phyloP scores from a whole-genome alignment of 2,888 invertebrate genomes.

The Clostera curtula region DNA sequence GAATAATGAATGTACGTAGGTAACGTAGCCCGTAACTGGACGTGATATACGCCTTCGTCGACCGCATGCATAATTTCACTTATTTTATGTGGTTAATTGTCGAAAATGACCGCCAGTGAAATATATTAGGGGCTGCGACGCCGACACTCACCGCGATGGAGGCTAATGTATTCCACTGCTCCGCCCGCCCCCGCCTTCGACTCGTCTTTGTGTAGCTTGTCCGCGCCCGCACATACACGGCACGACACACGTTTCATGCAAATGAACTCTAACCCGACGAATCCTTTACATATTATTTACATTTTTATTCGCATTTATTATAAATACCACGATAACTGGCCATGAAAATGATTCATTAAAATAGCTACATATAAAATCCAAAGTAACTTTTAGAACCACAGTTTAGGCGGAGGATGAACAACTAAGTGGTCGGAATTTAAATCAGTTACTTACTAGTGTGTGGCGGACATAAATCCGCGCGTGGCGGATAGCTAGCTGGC shows the following conservation, averaged over 20 bases:
- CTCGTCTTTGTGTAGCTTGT: conserved; percentile 40
- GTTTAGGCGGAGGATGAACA: too few species aligned
- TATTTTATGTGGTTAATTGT: conserved; percentile 76
- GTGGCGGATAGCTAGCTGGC: conserved; percentile 25
- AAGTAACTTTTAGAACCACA: too few species aligned
- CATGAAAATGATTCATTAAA: too few species aligned
- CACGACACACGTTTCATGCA: conserved; percentile 24
- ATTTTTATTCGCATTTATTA: neutral
- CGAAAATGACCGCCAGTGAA: conserved; percentile 74
- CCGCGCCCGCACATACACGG: conserved; percentile 13
- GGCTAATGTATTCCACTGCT: conserved; percentile 67
- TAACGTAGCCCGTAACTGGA: conserved; percentile 73
- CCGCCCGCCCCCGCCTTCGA: conserved; percentile 53
- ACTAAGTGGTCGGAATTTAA: too few species aligned
- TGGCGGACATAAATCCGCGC: conserved; percentile 31
- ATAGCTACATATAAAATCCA: too few species aligned
- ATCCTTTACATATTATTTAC: conserved; percentile 2
- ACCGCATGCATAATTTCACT: conserved; percentile 75
- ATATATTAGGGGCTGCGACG: conserved; percentile 65
- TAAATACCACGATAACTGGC: too few species aligned
- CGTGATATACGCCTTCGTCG: conserved; percentile 75
- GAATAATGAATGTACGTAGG: conserved; percentile 73
- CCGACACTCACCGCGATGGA: conserved; percentile 54
- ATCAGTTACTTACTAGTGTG: conserved; percentile 6
- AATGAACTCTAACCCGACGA: conserved; percentile 13